Evolutionary conservation across 1,140 invertebrate genomes (phyloP).

Genomic region (Heterodera schachtii): DNA sequence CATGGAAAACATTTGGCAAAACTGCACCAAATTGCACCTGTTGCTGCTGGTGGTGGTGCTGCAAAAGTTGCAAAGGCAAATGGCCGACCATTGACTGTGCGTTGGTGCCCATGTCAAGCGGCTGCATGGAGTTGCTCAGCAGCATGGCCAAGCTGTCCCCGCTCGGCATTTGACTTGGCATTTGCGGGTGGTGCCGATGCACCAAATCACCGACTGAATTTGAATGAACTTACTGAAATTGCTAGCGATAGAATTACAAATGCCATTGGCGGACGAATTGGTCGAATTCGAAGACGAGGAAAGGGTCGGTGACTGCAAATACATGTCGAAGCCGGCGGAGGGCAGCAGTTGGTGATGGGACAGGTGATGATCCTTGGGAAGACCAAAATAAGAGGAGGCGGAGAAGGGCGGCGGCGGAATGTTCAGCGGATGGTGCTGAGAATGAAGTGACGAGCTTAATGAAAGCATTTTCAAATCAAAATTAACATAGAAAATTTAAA

Average conservation of each 20-base stretch:
- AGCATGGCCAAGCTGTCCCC: conserved; percentile 42
- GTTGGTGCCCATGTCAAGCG: neutral
- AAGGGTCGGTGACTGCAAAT: conserved; percentile 50
- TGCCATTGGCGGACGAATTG: conserved; percentile 27
- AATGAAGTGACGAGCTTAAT: neutral
- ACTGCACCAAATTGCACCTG: conserved; percentile 14
- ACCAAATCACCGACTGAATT: conserved; percentile 43
- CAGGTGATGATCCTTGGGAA: conserved; percentile 11
- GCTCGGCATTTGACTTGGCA: conserved; percentile 39
- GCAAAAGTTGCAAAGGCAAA: conserved; percentile 12
- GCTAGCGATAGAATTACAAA: neutral
- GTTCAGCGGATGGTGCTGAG: neutral
- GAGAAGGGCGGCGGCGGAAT: conserved; percentile 12
- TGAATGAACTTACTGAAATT: neutral
- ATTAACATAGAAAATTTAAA: neutral
- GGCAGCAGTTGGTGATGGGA: conserved; percentile 7
- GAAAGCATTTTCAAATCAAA: neutral
- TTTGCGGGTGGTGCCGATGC: conserved; percentile 28
- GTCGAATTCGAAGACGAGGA: conserved; percentile 30
- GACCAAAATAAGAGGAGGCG: conserved; percentile 17
- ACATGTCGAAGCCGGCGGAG: conserved; percentile 23
- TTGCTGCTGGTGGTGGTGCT: conserved; percentile 23
- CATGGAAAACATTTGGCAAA: conserved; percentile 16
- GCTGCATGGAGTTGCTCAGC: conserved; percentile 43
- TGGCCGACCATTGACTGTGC: conserved; percentile 14